Base-by-base conservation (phyloP, 2,113 vertebrate species). In the Panurus biarmicus region DNA sequence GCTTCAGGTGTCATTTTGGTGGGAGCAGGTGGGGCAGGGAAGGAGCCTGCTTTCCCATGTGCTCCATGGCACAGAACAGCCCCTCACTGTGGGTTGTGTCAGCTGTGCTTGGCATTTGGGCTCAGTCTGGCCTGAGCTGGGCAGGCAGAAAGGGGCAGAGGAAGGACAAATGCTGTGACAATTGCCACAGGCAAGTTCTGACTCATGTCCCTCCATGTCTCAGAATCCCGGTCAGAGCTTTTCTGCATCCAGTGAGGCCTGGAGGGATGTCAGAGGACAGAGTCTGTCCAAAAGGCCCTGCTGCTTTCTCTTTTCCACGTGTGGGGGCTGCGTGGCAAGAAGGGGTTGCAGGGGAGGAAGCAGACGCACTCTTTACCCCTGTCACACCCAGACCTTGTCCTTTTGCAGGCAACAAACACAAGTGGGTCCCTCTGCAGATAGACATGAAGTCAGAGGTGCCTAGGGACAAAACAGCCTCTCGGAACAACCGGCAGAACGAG, bases 351-450 rank as follows among this genome's bases (percentile, higher is more conserved):
- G 54, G 31, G 38, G 35, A 51, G 13, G 64, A 82, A 87, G 77
- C 44, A 53, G 33, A 48, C 0, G 2, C 31, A 77, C 51, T 84
- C 53, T 74, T 85, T 93, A 77, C 61, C 86, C 78, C 38, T 92
- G 67, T 96, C 74, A 90, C 65, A 61, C 40, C 24, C 38, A 72
- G 77, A 60, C 93, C 40, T 92, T 86, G 36, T 86, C 90, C 91
- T 93, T 96, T 95, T 95, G 47, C 97, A 99, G 99, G 99, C 90
- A 99, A 98, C 97, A 99, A 99, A 97, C 99, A 99, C 96, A 99
- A 98, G 97, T 99, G 99, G 99, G 99, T 99, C 95, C 99, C 99
- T 17, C 98, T 99, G 91, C 99, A 99, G 97, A 99, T 99, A 75
- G 99, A 99, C 91, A 98, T 99, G 98, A 99, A 99, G 97, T 98